Base-by-base conservation (phyloP, 1,140 invertebrate species). In the Teleopsis dalmanni region DNA sequence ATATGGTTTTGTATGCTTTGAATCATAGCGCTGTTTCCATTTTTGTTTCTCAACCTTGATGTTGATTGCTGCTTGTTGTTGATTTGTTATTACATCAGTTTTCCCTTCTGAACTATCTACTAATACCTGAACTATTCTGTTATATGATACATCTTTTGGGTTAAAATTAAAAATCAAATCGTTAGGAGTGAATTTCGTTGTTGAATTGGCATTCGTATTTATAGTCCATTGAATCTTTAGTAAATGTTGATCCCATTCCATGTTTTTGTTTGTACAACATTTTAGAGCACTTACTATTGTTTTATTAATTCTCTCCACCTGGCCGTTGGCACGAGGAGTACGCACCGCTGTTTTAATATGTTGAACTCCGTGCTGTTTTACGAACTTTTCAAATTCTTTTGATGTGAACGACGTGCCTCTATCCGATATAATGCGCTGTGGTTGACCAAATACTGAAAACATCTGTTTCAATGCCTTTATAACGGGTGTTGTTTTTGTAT, bases 301-400 rank as follows among this genome's bases (percentile, higher is more conserved):
- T 40, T 16, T 49, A 45, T 50, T 58, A 37, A 23, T 50, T 26
- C 53, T 56, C 56, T 52, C 50, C 29, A 29, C 47, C 42, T 42
- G 54, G 38, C 43, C 56, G 35, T 68, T 70, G 0, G 54, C 61
- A 14, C 60, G 49, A 0, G 65, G 59, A 14, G 54, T 56, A 18
- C 55, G 56, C 4, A 70, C 56, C 2, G 64, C 64, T 51, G 60
- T 70, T n/a, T 54, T 16, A 0, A 62, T 36, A n/a, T 65, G 58
- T 27, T 44, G 51, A 14, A 71, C 59, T 1, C 49, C 49, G 8
- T 59, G 38, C 13, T 54, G 21, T 11, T 43, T 22, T 33, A 56
- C 56, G 35, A 62, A 57, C 8, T 59, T 42, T 21, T 46, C 23
- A 34, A 70, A 63, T 7, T 44, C n/a, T 21, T 59, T 54, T 0